Base-by-base conservation (phyloP, 2,888 invertebrate genomes). In the Pristionchus exspectatus region DNA sequence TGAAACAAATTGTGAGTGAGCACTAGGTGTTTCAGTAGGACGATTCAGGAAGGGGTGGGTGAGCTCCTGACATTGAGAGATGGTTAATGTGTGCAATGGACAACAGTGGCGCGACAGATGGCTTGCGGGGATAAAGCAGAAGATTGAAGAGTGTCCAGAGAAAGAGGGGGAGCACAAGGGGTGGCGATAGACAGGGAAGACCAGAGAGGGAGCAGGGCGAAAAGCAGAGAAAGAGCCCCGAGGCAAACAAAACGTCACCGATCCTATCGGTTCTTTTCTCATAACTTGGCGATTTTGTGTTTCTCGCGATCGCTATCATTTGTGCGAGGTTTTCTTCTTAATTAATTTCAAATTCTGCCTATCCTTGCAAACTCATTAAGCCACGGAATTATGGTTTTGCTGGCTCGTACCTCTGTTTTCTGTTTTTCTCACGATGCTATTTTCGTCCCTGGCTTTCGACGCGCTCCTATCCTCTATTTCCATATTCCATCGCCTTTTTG, bases 241-340 rank as follows among this genome's bases (percentile, higher is more conserved):
- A 30, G 69, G 69, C 69, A 72, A 72, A 72, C 69, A 72, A 33
- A 33, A 72, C 81, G 38, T 81, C 81, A 50, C n/a, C 81, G 74
- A 33, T 74, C 74, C 24, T 72, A n/a, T 72, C 72, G 27, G 5
- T 38, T 14, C 50, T 81, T 30, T 9, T 81, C 50, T 44, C 81
- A 27, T 81, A 30, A 30, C n/a, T 33, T 27, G 44, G 44, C 81
- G 69, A 72, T 30, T 72, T 30, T 81, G 24, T 81, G 18, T 74
- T 33, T 74, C 74, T 74, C 33, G 27, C 44, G 44, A 50, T 9
- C 44, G 9, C 44, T 50, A 50, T 50, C 44, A 7, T 50, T 50
- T 50, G 10, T 50, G 9, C 9, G 44, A 50, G 44, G 10, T 50
- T 50, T 12, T 50, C 44, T 9, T 50, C 12, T 50, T 50, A 9